These are phyloP conservation scores for Tetraneura akinire DNA, from an alignment of 1,140 invertebrate species.

Conservation along the genomic window DNA sequence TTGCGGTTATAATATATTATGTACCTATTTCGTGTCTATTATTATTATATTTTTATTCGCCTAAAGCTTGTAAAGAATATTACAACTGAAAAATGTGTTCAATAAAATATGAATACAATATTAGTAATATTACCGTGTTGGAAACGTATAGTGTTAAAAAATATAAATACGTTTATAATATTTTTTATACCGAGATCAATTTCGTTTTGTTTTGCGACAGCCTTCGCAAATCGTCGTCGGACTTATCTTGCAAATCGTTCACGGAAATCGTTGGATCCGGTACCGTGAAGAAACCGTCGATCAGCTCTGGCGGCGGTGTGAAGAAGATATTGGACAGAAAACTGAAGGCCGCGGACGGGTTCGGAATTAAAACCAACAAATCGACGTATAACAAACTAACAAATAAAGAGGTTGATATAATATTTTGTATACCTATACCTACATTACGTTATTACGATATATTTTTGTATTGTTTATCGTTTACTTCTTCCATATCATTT, in stretches of 20 bases:
- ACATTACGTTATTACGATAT: too few species aligned
- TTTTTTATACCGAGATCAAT: neutral
- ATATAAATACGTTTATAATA: neutral
- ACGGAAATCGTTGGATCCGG: conserved; percentile 56
- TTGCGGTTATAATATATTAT: too few species aligned
- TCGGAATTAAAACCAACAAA: conserved; percentile 48
- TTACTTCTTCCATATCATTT: too few species aligned
- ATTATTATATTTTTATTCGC: too few species aligned
- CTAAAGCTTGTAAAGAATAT: too few species aligned
- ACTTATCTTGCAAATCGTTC: conserved; percentile 53
- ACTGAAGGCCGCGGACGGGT: conserved; percentile 45
- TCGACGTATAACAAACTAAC: conserved; percentile 52
- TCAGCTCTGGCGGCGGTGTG: conserved; percentile 53
- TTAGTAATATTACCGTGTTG: too few species aligned
- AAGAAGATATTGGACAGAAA: conserved; percentile 57
- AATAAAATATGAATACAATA: too few species aligned
- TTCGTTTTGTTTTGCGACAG: neutral
- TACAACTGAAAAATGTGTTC: too few species aligned
- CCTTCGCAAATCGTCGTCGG: conserved; percentile 29
- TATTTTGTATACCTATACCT: neutral
- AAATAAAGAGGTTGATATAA: conserved; percentile 45
- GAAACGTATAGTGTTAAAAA: too few species aligned
- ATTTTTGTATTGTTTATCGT: too few species aligned
- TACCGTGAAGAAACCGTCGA: conserved; percentile 55
- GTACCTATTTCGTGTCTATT: too few species aligned